A percentile compares a stretch with the other conserved stretches of the same genome.
These are phyloP conservation scores for Mimumesa dahlbomi DNA, from an alignment of 2,888 invertebrate species.

Conservation along the genomic window DNA sequence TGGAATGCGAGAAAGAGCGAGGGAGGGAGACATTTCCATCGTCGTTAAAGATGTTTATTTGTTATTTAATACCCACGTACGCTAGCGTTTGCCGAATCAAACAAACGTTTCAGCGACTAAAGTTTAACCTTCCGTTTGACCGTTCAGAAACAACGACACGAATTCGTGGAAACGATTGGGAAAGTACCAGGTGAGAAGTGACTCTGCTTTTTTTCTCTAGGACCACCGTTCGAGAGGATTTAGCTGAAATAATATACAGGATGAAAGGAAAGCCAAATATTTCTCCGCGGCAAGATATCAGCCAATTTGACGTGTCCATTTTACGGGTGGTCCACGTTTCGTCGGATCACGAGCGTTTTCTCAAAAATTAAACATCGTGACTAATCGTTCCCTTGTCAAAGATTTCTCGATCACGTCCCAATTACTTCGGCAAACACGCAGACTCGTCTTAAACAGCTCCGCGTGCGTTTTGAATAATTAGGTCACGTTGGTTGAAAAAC, in stretches of 20 bases:
- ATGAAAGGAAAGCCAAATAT: conserved; percentile 65
- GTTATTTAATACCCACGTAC: background rate
- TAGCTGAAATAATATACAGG: conserved; percentile 67
- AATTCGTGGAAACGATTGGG: conserved; percentile 3
- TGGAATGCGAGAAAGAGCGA: background rate
- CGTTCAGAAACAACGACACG: background rate
- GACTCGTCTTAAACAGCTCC: too few species aligned
- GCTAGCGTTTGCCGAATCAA: too few species aligned
- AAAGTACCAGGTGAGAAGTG: conserved; percentile 51
- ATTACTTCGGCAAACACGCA: conserved; percentile 3
- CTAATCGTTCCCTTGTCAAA: conserved; percentile 24
- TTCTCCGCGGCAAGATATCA: conserved; percentile 66
- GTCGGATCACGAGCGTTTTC: conserved; percentile 11
- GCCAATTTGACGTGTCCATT: conserved; percentile 65
- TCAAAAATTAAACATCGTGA: conserved; percentile 44
- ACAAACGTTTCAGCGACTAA: too few species aligned
- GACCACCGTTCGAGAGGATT: conserved; percentile 57
- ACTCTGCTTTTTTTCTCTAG: conserved; percentile 67
- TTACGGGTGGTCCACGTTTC: conserved; percentile 59
- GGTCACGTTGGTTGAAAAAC: too few species aligned
- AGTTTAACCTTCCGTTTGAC: background rate
- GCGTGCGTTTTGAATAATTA: too few species aligned
- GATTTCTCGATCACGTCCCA: background rate
- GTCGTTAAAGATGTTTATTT: too few species aligned
- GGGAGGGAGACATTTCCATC: conserved; percentile 1